Base-by-base conservation (phyloP, 2,797 vertebrate species). In the Schizothorax lantsangensis region DNA sequence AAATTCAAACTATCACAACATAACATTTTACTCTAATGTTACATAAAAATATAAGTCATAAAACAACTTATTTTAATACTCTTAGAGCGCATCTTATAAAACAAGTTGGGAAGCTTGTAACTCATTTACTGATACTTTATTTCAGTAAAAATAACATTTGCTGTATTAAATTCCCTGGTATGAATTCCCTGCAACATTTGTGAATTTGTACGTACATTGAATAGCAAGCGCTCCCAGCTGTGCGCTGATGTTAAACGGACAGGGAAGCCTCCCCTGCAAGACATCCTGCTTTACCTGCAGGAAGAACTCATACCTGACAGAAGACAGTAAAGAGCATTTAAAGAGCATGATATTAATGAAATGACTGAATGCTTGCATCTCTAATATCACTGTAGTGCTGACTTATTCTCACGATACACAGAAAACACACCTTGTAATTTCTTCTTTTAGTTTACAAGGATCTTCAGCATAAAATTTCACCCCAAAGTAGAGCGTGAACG, bases 381-480 rank as follows among this genome's bases (percentile, higher is more conserved):
- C 5, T 40, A 26, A 74, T 33, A 52, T 15, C 6, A 6, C 14
- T 49, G 38, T 19, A 30, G 36, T 52, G 71, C n/a, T 26, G 23
- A 45, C 45, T 52, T 19, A 77, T 73, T 64, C 68, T 74, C 66
- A 54, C 5, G 19, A 43, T 30, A 84, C 33, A 68, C 69, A 79
- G 54, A 78, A 54, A 43, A 83, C 84, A 3, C 94, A 97, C 97
- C 97, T 96, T 90, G 97, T 97, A 91, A 97, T 96, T 94, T 97
- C 97, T 94, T 97, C 97, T 90, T 97, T 97, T 80, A 97, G 94
- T 92, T 95, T 96, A 93, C 96, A 96, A 0, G 97, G 97, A 92
- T 97, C 96, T 88, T 97, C 96, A 79, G 96, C 94, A 88, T 97
- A 97, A 92, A 97, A 97, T 91, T 97, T 97, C 88, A 97, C 96